A percentile compares a stretch with the other conserved stretches of the same genome.
phyloP scores from a whole-genome alignment of 2,797 vertebrate genomes.

The Protosalanx chinensis region DNA sequence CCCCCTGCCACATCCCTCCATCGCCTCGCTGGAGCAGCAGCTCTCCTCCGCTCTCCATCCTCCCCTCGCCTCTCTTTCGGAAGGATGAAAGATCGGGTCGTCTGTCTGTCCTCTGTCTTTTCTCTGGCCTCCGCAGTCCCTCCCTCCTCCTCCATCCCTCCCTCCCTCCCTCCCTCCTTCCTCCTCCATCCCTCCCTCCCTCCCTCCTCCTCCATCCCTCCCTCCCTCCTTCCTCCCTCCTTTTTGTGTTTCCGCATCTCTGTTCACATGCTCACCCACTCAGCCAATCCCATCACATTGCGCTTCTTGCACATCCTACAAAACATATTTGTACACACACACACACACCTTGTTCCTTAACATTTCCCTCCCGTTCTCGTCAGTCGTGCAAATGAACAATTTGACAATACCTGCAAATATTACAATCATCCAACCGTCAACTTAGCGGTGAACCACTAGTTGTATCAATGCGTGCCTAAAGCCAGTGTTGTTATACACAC shows the following conservation, averaged over 20 bases:
- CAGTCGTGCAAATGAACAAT: background rate
- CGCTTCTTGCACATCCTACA: slow-evolving; percentile 16
- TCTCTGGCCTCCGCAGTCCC: slow-evolving; percentile 52
- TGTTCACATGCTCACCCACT: slow-evolving; percentile 41
- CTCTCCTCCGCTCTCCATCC: slow-evolving; percentile 33
- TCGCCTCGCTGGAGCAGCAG: slow-evolving; percentile 23
- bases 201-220: no score
- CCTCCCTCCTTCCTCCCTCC: slow-evolving; percentile 6
- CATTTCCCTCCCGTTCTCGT: background rate
- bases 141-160: slow-evolving; percentile 52
- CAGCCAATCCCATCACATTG: slow-evolving; percentile 34
- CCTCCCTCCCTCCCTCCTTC: slow-evolving; percentile 34
- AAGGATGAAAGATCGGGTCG: slow-evolving; percentile 21
- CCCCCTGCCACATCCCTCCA: slow-evolving; percentile 17
- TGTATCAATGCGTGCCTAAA: no score
- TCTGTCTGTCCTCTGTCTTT: slow-evolving; percentile 37
- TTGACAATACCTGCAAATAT: no score
- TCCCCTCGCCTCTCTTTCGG: slow-evolving; percentile 10
- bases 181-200: slow-evolving; percentile 54
- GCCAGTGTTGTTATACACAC: no score
- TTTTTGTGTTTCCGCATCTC: slow-evolving; percentile 34
- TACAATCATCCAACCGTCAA: no score
- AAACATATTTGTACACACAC: slow-evolving; percentile 17
- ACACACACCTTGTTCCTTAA: slow-evolving; percentile 9
- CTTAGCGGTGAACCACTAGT: no score